These are phyloP conservation scores for Hemiprocne comata DNA, from an alignment of 2,113 vertebrate species.

Conservation along the genomic window DNA sequence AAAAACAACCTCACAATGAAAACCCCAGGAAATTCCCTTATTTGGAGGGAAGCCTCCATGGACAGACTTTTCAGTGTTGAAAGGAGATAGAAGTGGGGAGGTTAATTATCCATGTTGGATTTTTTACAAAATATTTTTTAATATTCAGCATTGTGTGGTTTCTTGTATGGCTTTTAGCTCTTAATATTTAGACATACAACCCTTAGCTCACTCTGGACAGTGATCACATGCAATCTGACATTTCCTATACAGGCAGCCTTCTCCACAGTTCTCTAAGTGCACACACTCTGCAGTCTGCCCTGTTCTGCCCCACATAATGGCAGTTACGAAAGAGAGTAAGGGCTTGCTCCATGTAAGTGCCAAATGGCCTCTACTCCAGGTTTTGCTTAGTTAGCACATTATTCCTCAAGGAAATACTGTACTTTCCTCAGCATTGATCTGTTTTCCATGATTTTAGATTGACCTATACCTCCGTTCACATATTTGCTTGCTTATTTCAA, in stretches of 20 bases:
- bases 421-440: neutral
- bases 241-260: neutral
- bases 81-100: neutral
- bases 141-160: neutral
- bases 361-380: neutral
- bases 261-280: neutral
- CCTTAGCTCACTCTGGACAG: neutral
- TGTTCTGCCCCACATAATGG: neutral
- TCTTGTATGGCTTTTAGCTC: neutral
- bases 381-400: neutral
- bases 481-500: constrained; percentile 5
- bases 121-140: neutral
- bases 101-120: neutral
- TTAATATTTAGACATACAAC: neutral
- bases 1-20: neutral
- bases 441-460: neutral
- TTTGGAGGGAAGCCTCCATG: neutral
- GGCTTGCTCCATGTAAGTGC: neutral
- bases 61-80: neutral
- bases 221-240: neutral
- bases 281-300: neutral
- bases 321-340: neutral
- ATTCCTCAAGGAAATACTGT: neutral
- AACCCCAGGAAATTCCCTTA: neutral
- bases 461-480: neutral